Percentiles rank a stretch among this genome's conserved stretches.
Conservation (phyloP, 92 coral and sea anemone species). For the Siderastrea radians region DNA sequence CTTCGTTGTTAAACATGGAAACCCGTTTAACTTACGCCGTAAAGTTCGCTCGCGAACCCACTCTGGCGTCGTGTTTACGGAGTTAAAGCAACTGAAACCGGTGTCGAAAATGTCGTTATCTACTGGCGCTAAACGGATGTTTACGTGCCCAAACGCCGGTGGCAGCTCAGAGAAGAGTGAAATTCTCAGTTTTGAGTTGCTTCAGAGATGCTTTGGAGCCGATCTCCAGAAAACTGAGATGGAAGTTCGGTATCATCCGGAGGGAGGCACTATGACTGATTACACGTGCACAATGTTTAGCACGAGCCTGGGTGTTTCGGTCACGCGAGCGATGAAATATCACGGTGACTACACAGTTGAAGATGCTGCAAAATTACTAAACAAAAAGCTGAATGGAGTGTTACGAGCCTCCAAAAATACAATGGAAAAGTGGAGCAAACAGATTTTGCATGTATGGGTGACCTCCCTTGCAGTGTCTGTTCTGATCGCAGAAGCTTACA, state of each 20-base stretch:
- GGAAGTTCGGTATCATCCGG: conserved; percentile 85
- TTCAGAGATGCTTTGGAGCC: conserved; percentile 85
- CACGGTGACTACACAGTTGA: conserved; percentile 80
- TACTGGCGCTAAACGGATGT: conserved; percentile 76
- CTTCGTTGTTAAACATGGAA: conserved; percentile 78
- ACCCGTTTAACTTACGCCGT: conserved; percentile 67
- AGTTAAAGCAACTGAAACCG: conserved; percentile 64
- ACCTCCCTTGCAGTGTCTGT: conserved; percentile 59
- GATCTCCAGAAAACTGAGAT: conserved; percentile 82
- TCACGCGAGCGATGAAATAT: conserved; percentile 89
- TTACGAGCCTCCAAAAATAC: conserved; percentile 75
- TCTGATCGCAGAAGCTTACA: conserved; percentile 62
- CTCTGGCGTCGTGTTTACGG: conserved; percentile 72
- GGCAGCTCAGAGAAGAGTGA: conserved; percentile 89
- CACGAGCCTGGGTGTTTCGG: conserved; percentile 79
- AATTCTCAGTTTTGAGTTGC: conserved; percentile 81
- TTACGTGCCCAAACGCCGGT: conserved; percentile 82
- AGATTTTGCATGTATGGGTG: conserved; percentile 89
- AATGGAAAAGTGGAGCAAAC: conserved; percentile 86
- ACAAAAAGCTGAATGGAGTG: conserved; percentile 80
- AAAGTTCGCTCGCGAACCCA: conserved; percentile 53
- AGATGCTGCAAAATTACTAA: conserved; percentile 71
- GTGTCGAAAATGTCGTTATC: conserved; percentile 77
- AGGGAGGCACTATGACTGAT: conserved; percentile 87
- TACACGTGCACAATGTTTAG: conserved; percentile 84